Conservation (phyloP, 2,888 invertebrate species). For the Rhagonycha lutea region DNA sequence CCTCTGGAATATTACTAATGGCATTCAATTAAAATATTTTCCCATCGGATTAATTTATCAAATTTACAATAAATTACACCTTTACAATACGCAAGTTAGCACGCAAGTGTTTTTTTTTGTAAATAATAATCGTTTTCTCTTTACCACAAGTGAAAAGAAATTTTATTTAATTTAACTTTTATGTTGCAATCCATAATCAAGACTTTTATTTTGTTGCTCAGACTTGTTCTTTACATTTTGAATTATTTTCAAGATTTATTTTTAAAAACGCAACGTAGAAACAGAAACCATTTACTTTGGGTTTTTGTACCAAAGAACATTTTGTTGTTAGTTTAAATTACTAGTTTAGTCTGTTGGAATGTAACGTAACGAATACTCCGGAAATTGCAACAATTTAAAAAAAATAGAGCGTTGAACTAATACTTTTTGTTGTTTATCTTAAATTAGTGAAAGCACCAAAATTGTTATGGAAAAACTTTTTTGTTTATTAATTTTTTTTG, state of each 20-base stretch:
- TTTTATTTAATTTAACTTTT: not conserved
- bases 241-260: not conserved
- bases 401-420: constrained; percentile 9
- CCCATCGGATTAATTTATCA: not conserved
- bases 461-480: not conserved
- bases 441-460: not conserved
- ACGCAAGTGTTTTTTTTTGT: not conserved
- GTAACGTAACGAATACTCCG: constrained; percentile 13
- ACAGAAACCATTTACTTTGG: not conserved
- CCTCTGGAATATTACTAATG: not conserved
- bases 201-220: not conserved
- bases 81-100: not conserved
- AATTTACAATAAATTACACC: not conserved
- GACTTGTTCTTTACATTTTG: not conserved
- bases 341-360: constrained; percentile 7
- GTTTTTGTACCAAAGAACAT: not conserved
- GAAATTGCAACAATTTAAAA: constrained; percentile 10
- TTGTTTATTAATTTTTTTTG: not conserved
- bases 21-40: not conserved
- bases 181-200: not conserved
- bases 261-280: not conserved
- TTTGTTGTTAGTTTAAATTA: constrained; percentile 7
- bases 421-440: not conserved
- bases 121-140: not conserved
- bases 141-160: not conserved